A percentile compares a stretch with the other conserved stretches of the same genome.
Conservation (phyloP, 2,888 invertebrate species). For the Teinopalpus imperialis region DNA sequence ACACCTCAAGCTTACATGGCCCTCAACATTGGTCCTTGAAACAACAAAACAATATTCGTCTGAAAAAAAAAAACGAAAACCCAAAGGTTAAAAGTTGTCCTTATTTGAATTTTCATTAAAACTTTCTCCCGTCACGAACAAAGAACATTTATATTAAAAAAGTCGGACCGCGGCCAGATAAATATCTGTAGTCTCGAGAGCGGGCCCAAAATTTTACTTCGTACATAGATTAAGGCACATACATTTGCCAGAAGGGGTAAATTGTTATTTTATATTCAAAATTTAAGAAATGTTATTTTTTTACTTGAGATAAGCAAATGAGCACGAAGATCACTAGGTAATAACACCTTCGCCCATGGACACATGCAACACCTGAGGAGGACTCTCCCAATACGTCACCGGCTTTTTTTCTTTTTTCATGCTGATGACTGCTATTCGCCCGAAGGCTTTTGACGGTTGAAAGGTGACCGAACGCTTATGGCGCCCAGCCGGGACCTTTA, state of each 20-base stretch:
- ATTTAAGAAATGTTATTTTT: no score
- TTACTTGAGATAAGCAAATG: no score
- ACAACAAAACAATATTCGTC: conserved; percentile 47
- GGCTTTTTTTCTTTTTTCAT: no score
- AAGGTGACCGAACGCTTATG: no score
- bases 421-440: no score
- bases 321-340: no score
- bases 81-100: conserved; percentile 75
- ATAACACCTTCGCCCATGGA: no score
- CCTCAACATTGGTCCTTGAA: conserved; percentile 47
- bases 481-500: no score
- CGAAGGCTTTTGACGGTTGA: no score
- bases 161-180: conserved; percentile 78
- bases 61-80: conserved; percentile 59
- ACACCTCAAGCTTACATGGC: conserved; percentile 9
- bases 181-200: conserved; percentile 81
- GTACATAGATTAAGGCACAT: conserved; percentile 44
- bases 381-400: no score
- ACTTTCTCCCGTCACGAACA: conserved; percentile 78
- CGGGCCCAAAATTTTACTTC: conserved; percentile 74
- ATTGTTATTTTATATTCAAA: background rate
- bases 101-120: conserved; percentile 79
- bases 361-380: no score
- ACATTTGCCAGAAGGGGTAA: conserved; percentile 41
- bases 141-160: conserved; percentile 83